phyloP scores from a whole-genome alignment of 2,113 vertebrate species.

The Callocephalon fimbriatum region DNA sequence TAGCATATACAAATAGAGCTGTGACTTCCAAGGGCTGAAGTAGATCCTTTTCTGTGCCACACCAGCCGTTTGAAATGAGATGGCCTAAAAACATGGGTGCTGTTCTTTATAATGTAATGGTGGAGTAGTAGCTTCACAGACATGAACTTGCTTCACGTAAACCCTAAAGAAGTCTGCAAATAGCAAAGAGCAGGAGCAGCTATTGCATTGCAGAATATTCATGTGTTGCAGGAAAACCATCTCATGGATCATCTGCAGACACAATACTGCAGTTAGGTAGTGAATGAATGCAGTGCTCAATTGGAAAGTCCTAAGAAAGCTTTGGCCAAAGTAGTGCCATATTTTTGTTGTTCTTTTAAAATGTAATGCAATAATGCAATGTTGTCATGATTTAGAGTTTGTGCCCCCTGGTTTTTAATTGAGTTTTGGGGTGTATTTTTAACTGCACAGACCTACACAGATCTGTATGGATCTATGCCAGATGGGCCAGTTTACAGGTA shows the following conservation, averaged over 20 bases:
- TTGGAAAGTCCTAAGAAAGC: neutral
- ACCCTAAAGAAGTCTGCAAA: neutral
- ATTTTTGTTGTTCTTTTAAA: neutral
- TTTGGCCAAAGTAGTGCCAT: neutral
- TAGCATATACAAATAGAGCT: neutral
- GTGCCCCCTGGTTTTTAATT: neutral
- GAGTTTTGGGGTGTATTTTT: neutral
- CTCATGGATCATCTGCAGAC: neutral
- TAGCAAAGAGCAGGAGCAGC: neutral
- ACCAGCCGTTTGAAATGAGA: neutral
- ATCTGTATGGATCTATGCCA: neutral
- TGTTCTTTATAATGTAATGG: neutral
- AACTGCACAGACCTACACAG: neutral
- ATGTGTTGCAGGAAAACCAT: neutral
- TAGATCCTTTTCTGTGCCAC: neutral
- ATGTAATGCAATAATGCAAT: neutral
- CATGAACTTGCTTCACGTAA: neutral
- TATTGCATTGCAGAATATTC: neutral
- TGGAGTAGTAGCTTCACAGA: neutral
- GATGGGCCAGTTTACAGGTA: neutral
- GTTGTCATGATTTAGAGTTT: neutral
- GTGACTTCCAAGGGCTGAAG: neutral
- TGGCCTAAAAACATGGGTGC: neutral
- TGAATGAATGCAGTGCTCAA: neutral
- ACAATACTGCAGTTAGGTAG: neutral